Conservation (phyloP, 2,113 vertebrate genomes). For the Marmota monax region DNA sequence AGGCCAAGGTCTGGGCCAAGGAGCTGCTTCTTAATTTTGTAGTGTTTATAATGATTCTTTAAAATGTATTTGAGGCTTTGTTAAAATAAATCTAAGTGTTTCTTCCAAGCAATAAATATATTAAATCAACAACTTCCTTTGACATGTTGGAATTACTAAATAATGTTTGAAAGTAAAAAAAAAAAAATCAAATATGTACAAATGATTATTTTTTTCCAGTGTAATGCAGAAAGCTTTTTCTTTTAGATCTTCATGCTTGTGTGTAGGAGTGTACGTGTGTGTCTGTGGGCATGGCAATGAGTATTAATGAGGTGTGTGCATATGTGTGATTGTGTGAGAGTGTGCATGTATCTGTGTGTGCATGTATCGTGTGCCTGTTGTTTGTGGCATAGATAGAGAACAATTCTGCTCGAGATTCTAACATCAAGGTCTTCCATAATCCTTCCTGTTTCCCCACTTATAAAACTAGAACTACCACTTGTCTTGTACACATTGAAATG, state of each 20-base stretch:
- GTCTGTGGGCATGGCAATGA: background rate
- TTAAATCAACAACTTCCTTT: conserved; percentile 1
- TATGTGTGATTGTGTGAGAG: background rate
- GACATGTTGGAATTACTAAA: background rate
- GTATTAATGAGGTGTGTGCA: background rate
- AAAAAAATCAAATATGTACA: background rate
- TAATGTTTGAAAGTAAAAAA: conserved; percentile 3
- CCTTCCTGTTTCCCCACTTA: background rate
- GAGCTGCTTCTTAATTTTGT: conserved; percentile 22
- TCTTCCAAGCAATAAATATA: conserved; percentile 37
- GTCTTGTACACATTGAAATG: conserved; percentile 51
- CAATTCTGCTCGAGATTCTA: background rate
- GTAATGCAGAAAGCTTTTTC: background rate
- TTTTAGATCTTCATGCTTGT: background rate
- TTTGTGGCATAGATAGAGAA: background rate
- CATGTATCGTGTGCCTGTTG: background rate
- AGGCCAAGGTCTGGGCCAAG: background rate
- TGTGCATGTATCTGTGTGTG: background rate
- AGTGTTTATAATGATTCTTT: background rate
- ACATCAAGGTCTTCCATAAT: background rate
- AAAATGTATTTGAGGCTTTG: background rate
- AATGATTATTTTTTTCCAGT: background rate
- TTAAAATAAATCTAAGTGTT: conserved; percentile 36
- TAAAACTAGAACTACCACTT: conserved; percentile 3
- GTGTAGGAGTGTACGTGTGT: background rate